These are phyloP conservation scores for Apis mellifera DNA, from an alignment of 1,140 invertebrate genomes.

Conservation along the genomic window DNA sequence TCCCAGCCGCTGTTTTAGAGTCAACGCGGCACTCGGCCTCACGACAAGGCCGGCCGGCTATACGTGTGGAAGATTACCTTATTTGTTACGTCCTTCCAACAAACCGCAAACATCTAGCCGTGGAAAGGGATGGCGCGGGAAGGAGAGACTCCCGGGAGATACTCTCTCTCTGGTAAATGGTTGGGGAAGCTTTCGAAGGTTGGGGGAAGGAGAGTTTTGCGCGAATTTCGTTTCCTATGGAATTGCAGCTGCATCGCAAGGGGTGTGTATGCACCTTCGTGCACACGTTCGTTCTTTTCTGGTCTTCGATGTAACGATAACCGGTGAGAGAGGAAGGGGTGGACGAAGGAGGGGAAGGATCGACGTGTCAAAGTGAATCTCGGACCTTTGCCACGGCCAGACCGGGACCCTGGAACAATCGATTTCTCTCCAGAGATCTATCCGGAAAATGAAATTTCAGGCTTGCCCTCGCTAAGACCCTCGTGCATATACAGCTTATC, in stretches of 20 bases:
- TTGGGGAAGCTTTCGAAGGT: neutral
- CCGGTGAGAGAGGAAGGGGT: too few relatives aligned
- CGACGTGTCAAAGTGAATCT: conserved; percentile 57
- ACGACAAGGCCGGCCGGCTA: conserved; percentile 71
- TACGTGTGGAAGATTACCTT: conserved; percentile 78
- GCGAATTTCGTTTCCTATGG: conserved; percentile 46
- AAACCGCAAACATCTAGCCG: conserved; percentile 70
- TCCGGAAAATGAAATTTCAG: conserved; percentile 64
- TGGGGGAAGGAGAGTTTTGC: neutral
- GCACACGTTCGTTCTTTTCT: neutral
- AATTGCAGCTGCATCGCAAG: conserved; percentile 30
- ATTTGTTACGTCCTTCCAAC: conserved; percentile 78
- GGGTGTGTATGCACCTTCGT: neutral
- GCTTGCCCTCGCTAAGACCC: conserved; percentile 17
- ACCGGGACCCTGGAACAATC: conserved; percentile 53
- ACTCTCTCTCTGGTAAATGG: neutral
- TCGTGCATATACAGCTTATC: conserved; percentile 55
- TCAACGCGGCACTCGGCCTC: conserved; percentile 69
- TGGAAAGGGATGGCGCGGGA: conserved; percentile 33
- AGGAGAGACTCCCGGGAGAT: conserved; percentile 58
- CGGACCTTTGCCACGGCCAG: conserved; percentile 2
- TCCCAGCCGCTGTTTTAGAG: conserved; percentile 69
- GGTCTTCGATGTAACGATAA: conserved; percentile 26
- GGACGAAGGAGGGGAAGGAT: conserved; percentile 24
- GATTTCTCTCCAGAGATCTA: conserved; percentile 59